Conservation (phyloP, 2,797 vertebrate species). For the Poeciliopsis infans region DNA sequence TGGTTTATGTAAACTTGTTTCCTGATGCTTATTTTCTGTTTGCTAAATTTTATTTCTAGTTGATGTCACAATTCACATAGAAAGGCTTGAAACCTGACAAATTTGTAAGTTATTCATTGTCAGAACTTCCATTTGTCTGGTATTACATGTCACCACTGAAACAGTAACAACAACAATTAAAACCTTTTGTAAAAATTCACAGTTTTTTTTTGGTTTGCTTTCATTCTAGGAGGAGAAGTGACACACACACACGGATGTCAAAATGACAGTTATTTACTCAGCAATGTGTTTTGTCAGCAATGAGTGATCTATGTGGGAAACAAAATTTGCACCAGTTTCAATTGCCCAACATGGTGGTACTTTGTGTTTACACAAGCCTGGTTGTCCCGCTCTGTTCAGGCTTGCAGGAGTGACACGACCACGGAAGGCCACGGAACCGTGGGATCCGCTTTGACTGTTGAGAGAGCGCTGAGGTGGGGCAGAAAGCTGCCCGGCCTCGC, state of each 20-base stretch:
- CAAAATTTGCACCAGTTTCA: constrained; percentile 10
- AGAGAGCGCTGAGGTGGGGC: constrained; percentile 41
- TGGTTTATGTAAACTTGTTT: neutral
- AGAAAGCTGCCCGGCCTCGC: constrained; percentile 29
- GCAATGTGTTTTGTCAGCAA: constrained; percentile 13
- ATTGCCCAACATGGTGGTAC: constrained; percentile 29
- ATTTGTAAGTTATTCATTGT: neutral
- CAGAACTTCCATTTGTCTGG: neutral
- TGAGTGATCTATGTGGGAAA: constrained; percentile 1
- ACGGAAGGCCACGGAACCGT: constrained; percentile 28
- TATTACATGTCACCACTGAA: neutral
- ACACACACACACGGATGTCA: neutral
- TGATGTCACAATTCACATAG: too few species aligned
- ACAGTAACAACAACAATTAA: neutral
- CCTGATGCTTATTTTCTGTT: neutral
- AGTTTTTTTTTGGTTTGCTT: neutral
- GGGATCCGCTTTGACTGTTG: constrained; percentile 43
- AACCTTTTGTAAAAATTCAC: neutral
- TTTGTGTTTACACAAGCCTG: constrained; percentile 4
- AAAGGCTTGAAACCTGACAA: neutral
- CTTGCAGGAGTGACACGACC: constrained; percentile 40
- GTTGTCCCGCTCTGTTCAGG: constrained; percentile 41
- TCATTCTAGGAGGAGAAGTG: neutral
- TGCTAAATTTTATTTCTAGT: neutral
- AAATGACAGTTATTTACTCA: neutral